phyloP scores from a whole-genome alignment of 2,888 invertebrate genomes.

The Clunio marinus region DNA sequence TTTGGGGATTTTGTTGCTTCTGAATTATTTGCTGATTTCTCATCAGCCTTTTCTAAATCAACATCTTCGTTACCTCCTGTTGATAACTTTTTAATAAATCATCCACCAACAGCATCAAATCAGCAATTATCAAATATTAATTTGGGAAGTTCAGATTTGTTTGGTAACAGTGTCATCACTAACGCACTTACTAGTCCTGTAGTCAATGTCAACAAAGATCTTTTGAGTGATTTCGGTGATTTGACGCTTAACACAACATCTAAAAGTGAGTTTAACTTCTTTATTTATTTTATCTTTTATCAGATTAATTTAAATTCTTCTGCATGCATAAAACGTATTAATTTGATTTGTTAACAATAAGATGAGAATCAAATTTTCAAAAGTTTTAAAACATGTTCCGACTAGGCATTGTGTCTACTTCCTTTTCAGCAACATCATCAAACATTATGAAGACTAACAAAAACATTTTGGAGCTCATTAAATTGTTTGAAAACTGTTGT shows the following conservation, averaged over 20 bases:
- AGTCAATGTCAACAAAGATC: conserved; percentile 46
- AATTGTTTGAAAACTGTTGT: too few relatives aligned
- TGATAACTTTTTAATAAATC: conserved; percentile 28
- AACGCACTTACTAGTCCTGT: conserved; percentile 13
- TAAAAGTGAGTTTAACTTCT: conserved; percentile 48
- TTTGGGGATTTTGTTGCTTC: conserved; percentile 77
- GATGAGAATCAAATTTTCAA: conserved; percentile 1
- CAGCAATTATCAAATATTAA: conserved; percentile 47
- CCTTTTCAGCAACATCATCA: conserved; percentile 9
- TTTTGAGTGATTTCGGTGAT: conserved; percentile 54
- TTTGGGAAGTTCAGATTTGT: conserved; percentile 55
- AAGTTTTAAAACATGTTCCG: too few relatives aligned
- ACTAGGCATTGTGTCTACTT: conserved; percentile 11
- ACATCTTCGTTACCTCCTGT: not conserved
- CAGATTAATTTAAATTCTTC: not conserved
- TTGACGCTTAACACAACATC: conserved; percentile 49
- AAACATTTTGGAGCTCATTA: too few relatives aligned
- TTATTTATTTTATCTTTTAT: too few relatives aligned
- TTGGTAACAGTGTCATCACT: conserved; percentile 49
- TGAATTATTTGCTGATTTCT: conserved; percentile 81
- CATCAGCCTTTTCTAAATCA: conserved; percentile 60
- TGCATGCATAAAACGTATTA: not conserved
- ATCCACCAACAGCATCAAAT: conserved; percentile 43
- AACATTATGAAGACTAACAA: conserved; percentile 40
- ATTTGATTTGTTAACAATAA: not conserved